Evolutionary conservation across 2,113 vertebrate species (phyloP), one percentile per base, ranked within the genome.

Genomic region (Plecotus auritus): DNA sequence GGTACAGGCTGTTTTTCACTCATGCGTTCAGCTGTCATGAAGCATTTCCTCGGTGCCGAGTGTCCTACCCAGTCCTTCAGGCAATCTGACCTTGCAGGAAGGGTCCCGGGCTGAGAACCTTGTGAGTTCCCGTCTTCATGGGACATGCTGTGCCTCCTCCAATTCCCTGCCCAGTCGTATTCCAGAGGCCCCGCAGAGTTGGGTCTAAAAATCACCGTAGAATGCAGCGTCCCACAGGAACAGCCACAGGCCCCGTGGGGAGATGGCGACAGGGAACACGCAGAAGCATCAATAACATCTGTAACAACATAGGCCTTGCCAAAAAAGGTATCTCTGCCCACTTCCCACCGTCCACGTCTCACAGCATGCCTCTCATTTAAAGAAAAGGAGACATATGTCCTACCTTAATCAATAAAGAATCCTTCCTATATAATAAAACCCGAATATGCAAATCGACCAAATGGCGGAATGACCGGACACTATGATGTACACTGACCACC

Each of bases 191-290:
- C 30, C 42, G 51, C n/a, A 45, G 72, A 80, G 45, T 47, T 22
- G 51, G 3, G 49, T 74, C 74, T 78, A 59, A 80, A 49, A 51
- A 45, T 76, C 42, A 76, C 30, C 18, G 20, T 3, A 18, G 20
- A 70, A 4, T 30, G 32, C 32, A 88, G 74, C 91, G 64, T 14
- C 37, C 37, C 81, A 59, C 37, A 13, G 16, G 35, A 45, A 69
- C 86, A 88, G 4, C 59, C 49, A 35, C 9, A 82, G 72, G 3
- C 0, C 16, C 56, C 47, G 17, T 37, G 35, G n/a, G 37, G 12
- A 17, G 76, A 7, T 6, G 20, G 3, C 1, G 17, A 3, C 16
- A 26, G 1, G 45, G n/a, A 1, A 4, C 5, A 30, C 51, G 51
- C 10, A 40, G 67, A 84, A 45, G 23, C 4, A 59, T 12, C 45